Base-by-base conservation (phyloP, 2,888 invertebrate species). In the Drosophila rubida region DNA sequence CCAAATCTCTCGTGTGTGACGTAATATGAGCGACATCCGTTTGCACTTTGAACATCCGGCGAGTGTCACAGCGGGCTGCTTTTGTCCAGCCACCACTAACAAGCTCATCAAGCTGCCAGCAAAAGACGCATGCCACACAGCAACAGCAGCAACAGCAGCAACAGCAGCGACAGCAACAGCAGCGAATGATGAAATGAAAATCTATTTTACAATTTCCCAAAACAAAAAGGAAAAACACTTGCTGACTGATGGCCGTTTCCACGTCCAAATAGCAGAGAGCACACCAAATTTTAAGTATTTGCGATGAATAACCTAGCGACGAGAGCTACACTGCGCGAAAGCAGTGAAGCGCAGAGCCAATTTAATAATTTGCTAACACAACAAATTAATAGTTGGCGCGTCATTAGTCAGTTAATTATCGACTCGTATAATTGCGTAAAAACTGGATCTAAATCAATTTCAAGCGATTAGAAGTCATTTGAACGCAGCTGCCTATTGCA, bases 21-120 rank as follows among this genome's bases (percentile, higher is more conserved):
- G 62, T 68, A 73, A 85, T 85, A 85, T 85, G 77, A 82, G 82
- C 82, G 55, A 73, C 74, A 70, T 85, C 85, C 87, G 87, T 75
- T 82, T 87, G 85, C 82, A 82, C 82, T 85, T 87, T 75, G 57
- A 85, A 59, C 69, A 70, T 81, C 85, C 81, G 85, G 82, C 51
- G 75, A 67, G 69, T 74, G 67, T 59, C 68, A 67, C 41, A 67
- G 49, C 75, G 46, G 30, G 30, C 54, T 64, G 69, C 64, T 46
- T 45, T 74, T 68, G 53, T 63, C 63, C 48, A 55, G 35, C 23
- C n/a, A 16, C 35, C 27, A 44, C 27, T 49, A 22, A 19, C 11
- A 16, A 62, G 51, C 55, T 66, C 77, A 67, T 67, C 73, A 77
- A 67, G 39, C 55, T 74, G 77, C 51, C 60, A 54, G 54, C 57